Evolutionary conservation across 1,140 invertebrate species (phyloP).

Genomic region (Gryllus bimaculatus): DNA sequence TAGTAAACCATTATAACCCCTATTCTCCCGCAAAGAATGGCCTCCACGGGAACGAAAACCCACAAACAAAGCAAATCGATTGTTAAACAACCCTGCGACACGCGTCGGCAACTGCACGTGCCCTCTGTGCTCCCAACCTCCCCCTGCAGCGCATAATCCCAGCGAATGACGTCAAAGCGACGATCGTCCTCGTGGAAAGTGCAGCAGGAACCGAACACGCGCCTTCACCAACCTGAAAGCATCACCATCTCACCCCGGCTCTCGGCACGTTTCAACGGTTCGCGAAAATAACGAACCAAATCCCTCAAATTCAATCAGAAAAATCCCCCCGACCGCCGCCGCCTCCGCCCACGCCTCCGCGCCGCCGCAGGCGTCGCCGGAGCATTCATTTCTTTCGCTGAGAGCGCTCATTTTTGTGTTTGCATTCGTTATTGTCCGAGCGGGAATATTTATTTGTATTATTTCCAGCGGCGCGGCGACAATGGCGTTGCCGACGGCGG

Average conservation of each 20-base stretch:
- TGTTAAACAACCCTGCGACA: too few relatives aligned
- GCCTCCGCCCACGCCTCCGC: background rate
- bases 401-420: constrained; percentile 4
- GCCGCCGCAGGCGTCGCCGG: too few relatives aligned
- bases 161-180: too few relatives aligned
- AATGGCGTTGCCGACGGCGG: background rate
- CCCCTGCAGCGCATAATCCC: too few relatives aligned
- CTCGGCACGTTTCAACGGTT: background rate
- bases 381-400: background rate
- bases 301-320: constrained; percentile 1
- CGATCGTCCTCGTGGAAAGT: too few relatives aligned
- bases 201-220: too few relatives aligned
- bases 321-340: background rate
- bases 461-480: background rate
- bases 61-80: too few relatives aligned
- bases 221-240: background rate
- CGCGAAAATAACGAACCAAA: background rate
- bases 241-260: background rate
- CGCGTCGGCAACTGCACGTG: too few relatives aligned
- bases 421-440: background rate
- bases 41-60: too few relatives aligned
- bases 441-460: constrained; percentile 1
- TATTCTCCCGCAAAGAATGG: too few relatives aligned
- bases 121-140: too few relatives aligned
- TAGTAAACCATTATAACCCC: too few relatives aligned